phyloP scores from a whole-genome alignment of 2,888 invertebrate species.

The Drosophila testacea region DNA sequence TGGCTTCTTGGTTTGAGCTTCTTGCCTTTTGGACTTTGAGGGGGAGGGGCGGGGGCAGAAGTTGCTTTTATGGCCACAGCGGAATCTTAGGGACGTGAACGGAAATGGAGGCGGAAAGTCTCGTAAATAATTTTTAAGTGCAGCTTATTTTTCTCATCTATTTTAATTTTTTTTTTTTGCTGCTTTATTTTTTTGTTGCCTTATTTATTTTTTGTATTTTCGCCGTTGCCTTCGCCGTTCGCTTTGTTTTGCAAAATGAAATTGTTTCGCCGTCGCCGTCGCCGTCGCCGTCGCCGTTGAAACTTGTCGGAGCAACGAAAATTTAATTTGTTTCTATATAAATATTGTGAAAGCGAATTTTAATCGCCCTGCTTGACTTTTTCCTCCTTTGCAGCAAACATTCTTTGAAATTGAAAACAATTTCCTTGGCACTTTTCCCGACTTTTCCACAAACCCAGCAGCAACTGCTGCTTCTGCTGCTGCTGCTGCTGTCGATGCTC shows the following conservation, averaged over 20 bases:
- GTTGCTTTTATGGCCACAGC: slow-evolving; percentile 65
- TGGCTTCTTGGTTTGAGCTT: slow-evolving; percentile 41
- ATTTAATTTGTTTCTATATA: slow-evolving; percentile 77
- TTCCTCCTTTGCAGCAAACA: slow-evolving; percentile 53
- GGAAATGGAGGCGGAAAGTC: slow-evolving; percentile 25
- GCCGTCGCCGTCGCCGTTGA: slow-evolving; percentile 45
- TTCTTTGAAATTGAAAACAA: slow-evolving; percentile 77
- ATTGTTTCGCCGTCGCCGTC: slow-evolving; percentile 69
- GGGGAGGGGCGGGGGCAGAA: slow-evolving; percentile 1
- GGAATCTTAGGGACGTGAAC: slow-evolving; percentile 34
- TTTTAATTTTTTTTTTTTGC: slow-evolving; percentile 36
- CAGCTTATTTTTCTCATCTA: slow-evolving; percentile 66
- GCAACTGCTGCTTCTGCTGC: background rate
- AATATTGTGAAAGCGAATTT: slow-evolving; percentile 79
- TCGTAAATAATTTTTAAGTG: slow-evolving; percentile 77
- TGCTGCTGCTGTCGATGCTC: slow-evolving; percentile 28
- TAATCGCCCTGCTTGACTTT: slow-evolving; percentile 64
- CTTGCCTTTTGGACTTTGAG: slow-evolving; percentile 10
- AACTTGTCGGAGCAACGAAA: slow-evolving; percentile 70
- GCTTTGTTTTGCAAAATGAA: slow-evolving; percentile 75
- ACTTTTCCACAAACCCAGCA: slow-evolving; percentile 27
- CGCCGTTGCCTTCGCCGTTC: slow-evolving; percentile 22
- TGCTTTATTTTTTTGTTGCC: background rate
- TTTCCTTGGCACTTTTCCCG: slow-evolving; percentile 69
- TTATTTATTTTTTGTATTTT: slow-evolving; percentile 14